Percentiles rank a stretch among this genome's conserved stretches.
Evolutionary conservation across 2,888 invertebrate species (phyloP).

Genomic region (Nomada ferruginata): DNA sequence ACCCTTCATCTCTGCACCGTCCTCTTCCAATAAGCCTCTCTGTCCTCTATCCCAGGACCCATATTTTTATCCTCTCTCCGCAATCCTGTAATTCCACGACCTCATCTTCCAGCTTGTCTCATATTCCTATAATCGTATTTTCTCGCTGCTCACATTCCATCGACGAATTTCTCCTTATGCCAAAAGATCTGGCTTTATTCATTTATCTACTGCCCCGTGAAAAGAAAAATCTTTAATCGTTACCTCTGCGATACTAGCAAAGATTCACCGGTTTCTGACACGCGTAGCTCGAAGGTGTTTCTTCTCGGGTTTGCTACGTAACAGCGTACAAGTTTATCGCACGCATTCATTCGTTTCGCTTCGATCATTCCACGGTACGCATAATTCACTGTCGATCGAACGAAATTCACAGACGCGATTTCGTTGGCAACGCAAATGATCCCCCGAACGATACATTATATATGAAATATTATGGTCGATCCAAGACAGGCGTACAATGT

Average conservation of each 20-base stretch:
- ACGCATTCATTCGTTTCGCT: constrained; percentile 30
- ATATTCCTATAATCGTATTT: constrained; percentile 21
- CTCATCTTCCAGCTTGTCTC: constrained; percentile 16
- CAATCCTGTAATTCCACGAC: constrained; percentile 27
- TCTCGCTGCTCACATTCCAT: not conserved
- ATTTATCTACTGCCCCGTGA: too few relatives aligned
- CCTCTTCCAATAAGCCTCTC: constrained; percentile 20
- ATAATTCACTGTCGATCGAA: constrained; percentile 11
- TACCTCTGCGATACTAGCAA: too few relatives aligned
- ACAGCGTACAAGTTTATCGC: too few relatives aligned
- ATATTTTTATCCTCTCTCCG: constrained; percentile 17
- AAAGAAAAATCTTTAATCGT: too few relatives aligned
- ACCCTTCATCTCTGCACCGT: constrained; percentile 17
- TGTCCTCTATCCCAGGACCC: constrained; percentile 1
- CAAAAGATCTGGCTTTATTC: not conserved
- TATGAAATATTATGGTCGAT: too few relatives aligned
- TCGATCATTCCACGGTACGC: constrained; percentile 27
- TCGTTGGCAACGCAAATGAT: too few relatives aligned
- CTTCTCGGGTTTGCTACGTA: constrained; percentile 12
- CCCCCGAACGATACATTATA: too few relatives aligned
- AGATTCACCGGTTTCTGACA: not conserved
- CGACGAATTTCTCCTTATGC: not conserved
- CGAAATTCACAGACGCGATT: constrained; percentile 14
- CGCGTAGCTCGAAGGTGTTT: not conserved
- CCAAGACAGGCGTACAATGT: too few relatives aligned